phyloP scores from a whole-genome alignment of 2,888 invertebrate species.

The Hirtodrosophila alboralis region DNA sequence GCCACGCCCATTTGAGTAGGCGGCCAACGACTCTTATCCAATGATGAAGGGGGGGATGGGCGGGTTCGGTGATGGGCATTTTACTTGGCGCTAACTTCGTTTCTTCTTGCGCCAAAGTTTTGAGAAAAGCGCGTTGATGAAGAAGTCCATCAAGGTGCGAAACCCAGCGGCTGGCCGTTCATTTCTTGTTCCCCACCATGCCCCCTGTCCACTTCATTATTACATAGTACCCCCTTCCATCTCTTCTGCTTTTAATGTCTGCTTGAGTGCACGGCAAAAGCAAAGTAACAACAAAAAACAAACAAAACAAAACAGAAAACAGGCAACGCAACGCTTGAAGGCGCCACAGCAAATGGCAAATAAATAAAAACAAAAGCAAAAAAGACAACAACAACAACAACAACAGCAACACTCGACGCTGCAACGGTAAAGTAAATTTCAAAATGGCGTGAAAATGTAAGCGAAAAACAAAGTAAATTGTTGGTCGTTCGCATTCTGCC shows the following conservation, averaged over 20 bases:
- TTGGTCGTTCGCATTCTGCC: constrained; percentile 37
- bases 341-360: constrained; percentile 48
- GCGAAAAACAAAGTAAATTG: constrained; percentile 73
- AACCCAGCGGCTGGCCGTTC: constrained; percentile 39
- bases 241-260: not conserved
- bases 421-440: constrained; percentile 49
- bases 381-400: constrained; percentile 21
- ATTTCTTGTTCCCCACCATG: not conserved
- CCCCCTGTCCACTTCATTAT: not conserved
- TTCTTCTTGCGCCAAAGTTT: constrained; percentile 49
- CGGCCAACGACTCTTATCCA: constrained; percentile 15
- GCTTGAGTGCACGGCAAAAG: constrained; percentile 6
- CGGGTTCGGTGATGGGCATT: constrained; percentile 13
- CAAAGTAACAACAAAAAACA: constrained; percentile 41
- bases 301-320: constrained; percentile 33
- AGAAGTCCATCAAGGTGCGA: constrained; percentile 71
- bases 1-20: constrained; percentile 33
- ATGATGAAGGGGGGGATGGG: not conserved
- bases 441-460: constrained; percentile 74
- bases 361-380: constrained; percentile 39
- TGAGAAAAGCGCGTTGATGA: constrained; percentile 62
- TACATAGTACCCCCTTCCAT: constrained; percentile 6
- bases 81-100: constrained; percentile 54
- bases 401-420: constrained; percentile 22
- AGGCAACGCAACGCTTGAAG: constrained; percentile 32